phyloP scores from a whole-genome alignment of 2,113 vertebrate species.

The Phoxinus phoxinus region DNA sequence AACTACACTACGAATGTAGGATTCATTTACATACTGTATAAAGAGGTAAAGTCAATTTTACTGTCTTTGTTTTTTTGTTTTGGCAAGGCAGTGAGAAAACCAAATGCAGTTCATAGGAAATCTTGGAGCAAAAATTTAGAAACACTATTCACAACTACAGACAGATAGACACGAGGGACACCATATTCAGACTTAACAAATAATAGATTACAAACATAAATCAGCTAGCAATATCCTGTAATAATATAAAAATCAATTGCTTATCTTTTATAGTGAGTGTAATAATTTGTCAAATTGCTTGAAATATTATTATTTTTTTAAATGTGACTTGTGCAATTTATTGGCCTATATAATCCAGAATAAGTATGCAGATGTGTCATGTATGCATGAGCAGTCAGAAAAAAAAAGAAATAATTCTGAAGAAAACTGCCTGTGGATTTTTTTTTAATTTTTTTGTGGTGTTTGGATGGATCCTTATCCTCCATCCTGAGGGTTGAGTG shows the following conservation, averaged over 20 bases:
- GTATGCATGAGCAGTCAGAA: background rate
- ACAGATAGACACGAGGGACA: background rate
- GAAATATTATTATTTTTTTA: background rate
- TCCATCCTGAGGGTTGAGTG: background rate
- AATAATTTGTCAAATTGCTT: background rate
- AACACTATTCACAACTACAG: background rate
- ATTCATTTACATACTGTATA: no score
- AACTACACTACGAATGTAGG: no score
- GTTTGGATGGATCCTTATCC: background rate
- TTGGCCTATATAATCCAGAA: background rate
- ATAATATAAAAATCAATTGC: slow-evolving; percentile 1
- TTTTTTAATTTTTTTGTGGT: background rate
- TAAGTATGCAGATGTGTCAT: background rate
- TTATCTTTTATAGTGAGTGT: background rate
- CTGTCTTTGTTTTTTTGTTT: background rate
- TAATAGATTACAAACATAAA: background rate
- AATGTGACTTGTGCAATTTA: background rate
- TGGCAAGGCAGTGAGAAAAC: background rate
- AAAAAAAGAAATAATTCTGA: background rate
- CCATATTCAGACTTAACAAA: background rate
- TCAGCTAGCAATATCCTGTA: background rate
- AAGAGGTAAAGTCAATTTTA: background rate
- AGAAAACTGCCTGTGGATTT: background rate
- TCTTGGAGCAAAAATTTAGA: background rate
- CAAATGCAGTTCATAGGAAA: background rate